A percentile compares a stretch with the other conserved stretches of the same genome.
These are phyloP conservation scores for Scolanthus callimorphus DNA, from an alignment of 92 coral and sea anemone species.

Conservation along the genomic window DNA sequence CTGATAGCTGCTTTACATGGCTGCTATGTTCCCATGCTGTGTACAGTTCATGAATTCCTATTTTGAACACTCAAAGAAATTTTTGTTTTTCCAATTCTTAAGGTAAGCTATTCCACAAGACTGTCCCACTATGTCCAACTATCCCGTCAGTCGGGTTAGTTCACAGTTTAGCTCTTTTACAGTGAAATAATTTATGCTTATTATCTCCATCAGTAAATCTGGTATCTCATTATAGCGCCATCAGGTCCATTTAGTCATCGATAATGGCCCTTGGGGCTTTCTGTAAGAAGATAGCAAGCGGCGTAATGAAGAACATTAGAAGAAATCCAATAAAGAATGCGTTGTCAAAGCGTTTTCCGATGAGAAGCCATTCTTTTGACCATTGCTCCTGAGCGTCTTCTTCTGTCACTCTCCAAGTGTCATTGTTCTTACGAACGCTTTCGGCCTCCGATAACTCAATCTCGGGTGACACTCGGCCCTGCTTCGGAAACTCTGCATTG, in stretches of 20 bases:
- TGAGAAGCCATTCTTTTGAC: not conserved
- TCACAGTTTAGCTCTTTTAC: too few relatives aligned
- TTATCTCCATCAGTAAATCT: too few relatives aligned
- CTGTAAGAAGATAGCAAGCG: not conserved
- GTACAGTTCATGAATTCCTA: too few relatives aligned
- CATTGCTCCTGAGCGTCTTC: not conserved
- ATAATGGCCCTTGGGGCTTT: not conserved
- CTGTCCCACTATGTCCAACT: too few relatives aligned
- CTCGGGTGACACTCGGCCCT: not conserved
- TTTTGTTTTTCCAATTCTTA: too few relatives aligned
- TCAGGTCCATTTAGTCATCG: not conserved
- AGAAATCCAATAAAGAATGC: not conserved
- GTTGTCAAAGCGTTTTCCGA: not conserved
- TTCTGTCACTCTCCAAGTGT: not conserved
- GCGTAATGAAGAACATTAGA: not conserved
- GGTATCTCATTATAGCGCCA: too few relatives aligned
- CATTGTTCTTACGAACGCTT: not conserved
- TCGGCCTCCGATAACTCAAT: not conserved
- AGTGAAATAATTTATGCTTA: too few relatives aligned
- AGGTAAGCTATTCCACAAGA: too few relatives aligned
- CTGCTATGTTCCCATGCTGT: too few relatives aligned
- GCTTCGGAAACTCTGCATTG: not conserved
- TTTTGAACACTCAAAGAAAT: too few relatives aligned
- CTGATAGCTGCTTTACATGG: too few relatives aligned
- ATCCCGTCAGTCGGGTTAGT: too few relatives aligned